Evolutionary conservation across 2,888 invertebrate genomes (phyloP), one percentile per base, ranked within the genome.

Genomic region (Eristalis pertinax): DNA sequence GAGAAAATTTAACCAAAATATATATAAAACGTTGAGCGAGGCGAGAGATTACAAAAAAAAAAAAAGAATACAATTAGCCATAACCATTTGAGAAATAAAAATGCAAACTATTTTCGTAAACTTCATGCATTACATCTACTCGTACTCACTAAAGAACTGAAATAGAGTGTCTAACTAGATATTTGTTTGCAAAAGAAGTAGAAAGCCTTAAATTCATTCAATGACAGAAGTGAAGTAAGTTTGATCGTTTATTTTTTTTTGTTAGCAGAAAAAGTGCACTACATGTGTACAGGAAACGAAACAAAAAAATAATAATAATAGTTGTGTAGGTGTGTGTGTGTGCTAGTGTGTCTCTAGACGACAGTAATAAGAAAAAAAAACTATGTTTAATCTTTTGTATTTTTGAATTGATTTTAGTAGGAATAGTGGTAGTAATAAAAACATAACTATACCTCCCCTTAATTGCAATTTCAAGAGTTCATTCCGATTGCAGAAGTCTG

Each of bases 401-500:
- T 41, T 56, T 79, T 56, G 65, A 80, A 86, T 80, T n/a, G n/a
- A n/a, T 75, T 87, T 67, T 89, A 82, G 80, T 84, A 73, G 76
- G 79, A 85, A 62, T 58, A 81, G 58, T 85, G 88, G 79, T 89
- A 89, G 70, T 88, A 89, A 62, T 78, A 89, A 74, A 81, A 68
- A 76, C 81, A 81, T 76, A 82, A 72, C 72, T 86, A 89, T 93
- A 92, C 93, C 92, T 93, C 90, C 90, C 89, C 91, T 90, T 90
- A 92, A 91, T 90, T 91, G 91, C 92, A 91, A 91, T 90, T 90
- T 91, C 90, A 93, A 90, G 89, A 93, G 90, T 90, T 91, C 92
- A 90, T 93, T 91, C 90, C 92, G 93, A 91, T 93, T 93, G 93
- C 93, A 93, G 92, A 92, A 93, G 91, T 93, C 93, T 89, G 90